Percentiles rank a stretch among this genome's conserved stretches.
These are phyloP conservation scores for Epicauta chinensis DNA, from an alignment of 1,140 invertebrate genomes.

Conservation along the genomic window DNA sequence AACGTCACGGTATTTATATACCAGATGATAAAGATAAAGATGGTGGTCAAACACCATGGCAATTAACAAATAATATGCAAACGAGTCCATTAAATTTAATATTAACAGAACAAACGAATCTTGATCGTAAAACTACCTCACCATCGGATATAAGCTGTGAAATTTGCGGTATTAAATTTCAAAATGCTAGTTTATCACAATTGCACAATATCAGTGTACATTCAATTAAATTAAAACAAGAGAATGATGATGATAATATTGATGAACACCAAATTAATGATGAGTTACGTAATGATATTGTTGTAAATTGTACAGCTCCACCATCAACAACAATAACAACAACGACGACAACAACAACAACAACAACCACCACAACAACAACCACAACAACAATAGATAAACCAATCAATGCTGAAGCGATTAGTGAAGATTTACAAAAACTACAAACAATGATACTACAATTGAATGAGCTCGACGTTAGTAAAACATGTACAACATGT, in stretches of 20 bases:
- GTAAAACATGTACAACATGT: constrained; percentile 52
- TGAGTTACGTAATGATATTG: too few species aligned
- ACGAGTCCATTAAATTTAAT: constrained; percentile 58
- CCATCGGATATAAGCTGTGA: constrained; percentile 44
- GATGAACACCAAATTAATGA: too few species aligned
- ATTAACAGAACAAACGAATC: constrained; percentile 45
- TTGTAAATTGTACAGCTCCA: too few species aligned
- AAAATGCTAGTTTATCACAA: constrained; percentile 45
- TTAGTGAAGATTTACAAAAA: constrained; percentile 76
- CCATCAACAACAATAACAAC: not conserved
- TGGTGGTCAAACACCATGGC: constrained; percentile 44
- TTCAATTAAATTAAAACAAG: constrained; percentile 27
- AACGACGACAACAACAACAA: not conserved
- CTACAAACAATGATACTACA: constrained; percentile 88
- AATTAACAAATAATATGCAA: constrained; percentile 47
- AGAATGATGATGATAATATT: constrained; percentile 8
- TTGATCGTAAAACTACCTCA: constrained; percentile 36
- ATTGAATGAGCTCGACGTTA: constrained; percentile 67
- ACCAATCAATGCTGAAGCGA: constrained; percentile 48
- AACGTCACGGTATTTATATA: constrained; percentile 66
- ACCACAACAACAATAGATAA: constrained; percentile 34
- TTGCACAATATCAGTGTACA: constrained; percentile 44
- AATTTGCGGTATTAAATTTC: constrained; percentile 39
- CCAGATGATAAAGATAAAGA: constrained; percentile 49
- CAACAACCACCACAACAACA: constrained; percentile 5